Evolutionary conservation across 2,888 invertebrate genomes (phyloP).

Genomic region (Heliconius aoede): DNA sequence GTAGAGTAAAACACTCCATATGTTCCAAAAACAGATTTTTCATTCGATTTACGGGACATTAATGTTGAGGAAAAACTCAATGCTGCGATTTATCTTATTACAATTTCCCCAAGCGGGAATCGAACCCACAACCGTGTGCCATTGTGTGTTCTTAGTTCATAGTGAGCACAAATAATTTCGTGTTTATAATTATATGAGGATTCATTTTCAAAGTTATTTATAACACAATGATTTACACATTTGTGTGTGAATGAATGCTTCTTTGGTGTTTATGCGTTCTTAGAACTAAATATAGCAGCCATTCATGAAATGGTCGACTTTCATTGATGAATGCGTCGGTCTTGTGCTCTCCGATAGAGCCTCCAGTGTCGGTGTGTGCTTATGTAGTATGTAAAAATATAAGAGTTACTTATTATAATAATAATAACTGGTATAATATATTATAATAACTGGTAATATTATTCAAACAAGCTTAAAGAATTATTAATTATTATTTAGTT

Average conservation of each 20-base stretch:
- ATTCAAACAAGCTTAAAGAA: not conserved
- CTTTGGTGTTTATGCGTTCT: constrained; percentile 28
- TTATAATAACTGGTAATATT: not conserved
- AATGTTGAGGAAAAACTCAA: not conserved
- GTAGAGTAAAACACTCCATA: no score
- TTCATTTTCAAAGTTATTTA: constrained; percentile 12
- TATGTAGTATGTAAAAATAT: no score
- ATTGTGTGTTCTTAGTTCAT: not conserved
- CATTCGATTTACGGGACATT: not conserved
- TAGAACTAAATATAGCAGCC: constrained; percentile 42
- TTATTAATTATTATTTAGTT: not conserved
- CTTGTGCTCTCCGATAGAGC: constrained; percentile 3
- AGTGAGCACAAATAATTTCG: not conserved
- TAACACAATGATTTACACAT: constrained; percentile 28
- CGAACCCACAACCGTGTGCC: not conserved
- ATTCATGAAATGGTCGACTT: constrained; percentile 36
- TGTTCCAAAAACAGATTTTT: no score
- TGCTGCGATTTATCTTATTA: not conserved
- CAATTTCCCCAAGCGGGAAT: not conserved
- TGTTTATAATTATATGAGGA: not conserved
- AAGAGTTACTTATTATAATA: not conserved
- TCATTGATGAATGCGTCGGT: constrained; percentile 36
- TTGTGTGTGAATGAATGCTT: constrained; percentile 28
- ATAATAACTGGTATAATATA: no score
- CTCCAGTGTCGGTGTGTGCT: no score